Evolutionary conservation across 2,888 invertebrate species (phyloP).

Genomic region (Miltochrista miniata): DNA sequence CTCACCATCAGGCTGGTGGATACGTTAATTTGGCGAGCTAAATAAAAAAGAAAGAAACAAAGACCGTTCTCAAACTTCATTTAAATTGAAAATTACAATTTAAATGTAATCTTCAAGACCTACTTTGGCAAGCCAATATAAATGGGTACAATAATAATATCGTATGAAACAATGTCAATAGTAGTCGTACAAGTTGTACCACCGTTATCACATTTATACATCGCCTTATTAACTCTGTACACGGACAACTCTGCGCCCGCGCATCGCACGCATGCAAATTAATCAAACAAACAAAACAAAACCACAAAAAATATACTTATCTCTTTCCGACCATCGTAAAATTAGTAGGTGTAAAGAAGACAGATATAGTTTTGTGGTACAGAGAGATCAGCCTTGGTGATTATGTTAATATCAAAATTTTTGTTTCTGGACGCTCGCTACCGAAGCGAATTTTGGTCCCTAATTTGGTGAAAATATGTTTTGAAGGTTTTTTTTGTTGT

Average conservation of each 20-base stretch:
- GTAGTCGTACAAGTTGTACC: constrained; percentile 38
- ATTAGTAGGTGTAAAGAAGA: constrained; percentile 27
- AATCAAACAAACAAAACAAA: constrained; percentile 30
- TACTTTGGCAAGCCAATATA: not conserved
- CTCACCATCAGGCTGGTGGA: too few relatives aligned
- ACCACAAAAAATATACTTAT: constrained; percentile 27
- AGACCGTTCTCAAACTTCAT: too few relatives aligned
- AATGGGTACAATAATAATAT: constrained; percentile 21
- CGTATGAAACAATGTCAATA: constrained; percentile 40
- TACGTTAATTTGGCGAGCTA: too few relatives aligned
- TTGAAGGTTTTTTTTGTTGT: not conserved
- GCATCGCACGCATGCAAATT: constrained; percentile 57
- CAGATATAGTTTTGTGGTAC: constrained; percentile 10
- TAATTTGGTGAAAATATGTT: constrained; percentile 25
- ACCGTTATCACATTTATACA: constrained; percentile 58
- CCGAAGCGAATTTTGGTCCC: constrained; percentile 35
- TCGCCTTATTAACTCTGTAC: constrained; percentile 59
- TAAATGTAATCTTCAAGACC: not conserved
- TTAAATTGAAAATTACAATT: not conserved
- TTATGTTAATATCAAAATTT: constrained; percentile 40
- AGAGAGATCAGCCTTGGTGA: constrained; percentile 13
- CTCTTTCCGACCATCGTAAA: constrained; percentile 29
- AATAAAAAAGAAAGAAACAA: too few relatives aligned
- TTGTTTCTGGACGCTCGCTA: constrained; percentile 42
- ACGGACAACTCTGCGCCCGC: constrained; percentile 44